These are phyloP conservation scores for Empidonax traillii DNA, from an alignment of 2,113 vertebrate species.

Conservation along the genomic window DNA sequence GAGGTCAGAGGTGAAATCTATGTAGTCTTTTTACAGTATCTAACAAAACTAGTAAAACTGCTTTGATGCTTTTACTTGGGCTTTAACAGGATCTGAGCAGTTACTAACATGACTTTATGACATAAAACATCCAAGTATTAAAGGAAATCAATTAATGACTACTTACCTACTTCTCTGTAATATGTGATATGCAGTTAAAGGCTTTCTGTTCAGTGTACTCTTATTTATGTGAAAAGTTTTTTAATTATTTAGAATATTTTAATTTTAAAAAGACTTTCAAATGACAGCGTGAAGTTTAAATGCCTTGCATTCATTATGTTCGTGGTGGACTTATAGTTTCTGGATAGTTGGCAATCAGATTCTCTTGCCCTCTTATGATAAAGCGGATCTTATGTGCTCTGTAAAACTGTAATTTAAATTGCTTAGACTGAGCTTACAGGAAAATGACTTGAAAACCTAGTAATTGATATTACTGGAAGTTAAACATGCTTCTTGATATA, in stretches of 20 bases:
- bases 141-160: background rate
- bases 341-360: background rate
- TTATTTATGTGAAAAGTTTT: background rate
- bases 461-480: background rate
- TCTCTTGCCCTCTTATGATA: background rate
- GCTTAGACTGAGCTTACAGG: background rate
- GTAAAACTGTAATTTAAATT: background rate
- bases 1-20: background rate
- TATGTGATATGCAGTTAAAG: background rate
- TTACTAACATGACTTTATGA: background rate
- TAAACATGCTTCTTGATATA: background rate
- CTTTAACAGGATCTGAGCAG: background rate
- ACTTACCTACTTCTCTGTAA: background rate
- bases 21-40: background rate
- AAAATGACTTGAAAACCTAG: background rate
- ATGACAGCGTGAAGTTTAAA: background rate
- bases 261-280: background rate
- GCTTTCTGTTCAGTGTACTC: background rate
- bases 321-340: background rate
- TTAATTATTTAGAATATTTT: background rate
- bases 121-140: background rate
- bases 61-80: constrained; percentile 36
- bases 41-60: background rate
- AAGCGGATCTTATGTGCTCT: background rate
- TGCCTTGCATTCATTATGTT: background rate